A percentile compares a stretch with the other conserved stretches of the same genome.
phyloP scores from a whole-genome alignment of 30 jellyfish, hydroid and myxozoan species.

The Aurelia sp. region DNA sequence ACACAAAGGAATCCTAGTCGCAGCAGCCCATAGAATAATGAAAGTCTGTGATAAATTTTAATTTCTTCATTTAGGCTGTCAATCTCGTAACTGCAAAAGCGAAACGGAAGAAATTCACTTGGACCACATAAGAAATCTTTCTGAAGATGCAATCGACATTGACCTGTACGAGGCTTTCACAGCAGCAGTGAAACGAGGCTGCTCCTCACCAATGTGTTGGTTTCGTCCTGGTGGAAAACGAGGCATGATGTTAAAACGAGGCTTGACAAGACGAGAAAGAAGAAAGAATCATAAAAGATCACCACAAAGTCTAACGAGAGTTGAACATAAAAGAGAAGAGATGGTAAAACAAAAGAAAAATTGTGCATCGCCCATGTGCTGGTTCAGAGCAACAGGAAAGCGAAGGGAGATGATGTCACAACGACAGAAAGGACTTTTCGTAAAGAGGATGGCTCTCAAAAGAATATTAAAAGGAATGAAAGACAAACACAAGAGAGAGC shows the following conservation, averaged over 20 bases:
- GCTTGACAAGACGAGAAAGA: too few relatives aligned
- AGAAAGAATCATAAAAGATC: too few relatives aligned
- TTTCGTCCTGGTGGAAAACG: constrained; percentile 55
- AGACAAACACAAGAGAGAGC: neutral
- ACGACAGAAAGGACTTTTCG: neutral
- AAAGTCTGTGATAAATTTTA: neutral
- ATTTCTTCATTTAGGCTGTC: neutral
- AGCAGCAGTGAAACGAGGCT: constrained; percentile 20
- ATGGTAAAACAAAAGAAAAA: constrained; percentile 14
- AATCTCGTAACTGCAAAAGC: neutral
- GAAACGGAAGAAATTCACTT: neutral
- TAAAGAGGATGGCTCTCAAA: constrained; percentile 6
- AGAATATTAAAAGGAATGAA: neutral
- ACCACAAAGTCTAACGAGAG: neutral
- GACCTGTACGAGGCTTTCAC: neutral
- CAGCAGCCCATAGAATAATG: too few relatives aligned
- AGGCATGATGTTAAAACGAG: neutral
- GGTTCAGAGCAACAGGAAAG: constrained; percentile 33
- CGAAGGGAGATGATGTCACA: neutral
- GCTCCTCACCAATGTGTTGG: constrained; percentile 62
- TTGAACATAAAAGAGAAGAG: neutral
- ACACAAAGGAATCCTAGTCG: too few relatives aligned
- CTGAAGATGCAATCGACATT: constrained; percentile 1
- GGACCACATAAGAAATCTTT: neutral
- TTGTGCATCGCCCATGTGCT: constrained; percentile 58